phyloP scores from a whole-genome alignment of 2,113 vertebrate species.

The Tragelaphus strepsiceros region DNA sequence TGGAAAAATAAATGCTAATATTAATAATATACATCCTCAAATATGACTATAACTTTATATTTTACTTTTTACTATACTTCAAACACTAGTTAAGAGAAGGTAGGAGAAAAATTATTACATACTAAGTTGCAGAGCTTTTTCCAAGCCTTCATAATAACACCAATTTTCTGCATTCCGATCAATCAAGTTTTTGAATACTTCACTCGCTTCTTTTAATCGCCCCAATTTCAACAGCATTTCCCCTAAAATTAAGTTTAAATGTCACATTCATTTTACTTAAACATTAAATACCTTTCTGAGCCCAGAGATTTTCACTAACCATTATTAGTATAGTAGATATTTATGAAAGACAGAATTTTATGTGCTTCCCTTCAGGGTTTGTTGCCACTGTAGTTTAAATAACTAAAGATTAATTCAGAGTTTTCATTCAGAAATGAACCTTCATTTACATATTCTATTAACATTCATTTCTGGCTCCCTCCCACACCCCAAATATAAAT shows the following conservation, averaged over 20 bases:
- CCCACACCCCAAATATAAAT: background rate
- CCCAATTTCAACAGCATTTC: constrained; percentile 85
- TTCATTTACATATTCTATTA: background rate
- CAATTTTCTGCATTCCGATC: constrained; percentile 85
- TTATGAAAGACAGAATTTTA: background rate
- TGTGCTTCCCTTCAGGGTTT: background rate
- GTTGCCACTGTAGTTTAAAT: background rate
- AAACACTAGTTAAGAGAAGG: background rate
- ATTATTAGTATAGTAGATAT: background rate
- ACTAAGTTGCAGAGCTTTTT: constrained; percentile 83
- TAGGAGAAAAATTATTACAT: constrained; percentile 67
- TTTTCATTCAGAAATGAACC: constrained; percentile 35
- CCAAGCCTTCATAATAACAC: constrained; percentile 85
- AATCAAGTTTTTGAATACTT: constrained; percentile 81
- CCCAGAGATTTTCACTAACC: background rate
- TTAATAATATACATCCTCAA: constrained; percentile 17
- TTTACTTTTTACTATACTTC: background rate
- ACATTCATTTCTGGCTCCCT: background rate
- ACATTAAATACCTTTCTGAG: constrained; percentile 43
- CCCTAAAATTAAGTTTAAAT: constrained; percentile 76
- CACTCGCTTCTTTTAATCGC: constrained; percentile 83
- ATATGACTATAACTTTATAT: background rate
- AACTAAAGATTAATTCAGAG: background rate
- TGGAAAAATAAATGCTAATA: constrained; percentile 6
- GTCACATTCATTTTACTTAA: constrained; percentile 43